Evolutionary conservation across 2,797 vertebrate species (phyloP), one percentile per base, ranked within the genome.

Genomic region (Coilia nasus): DNA sequence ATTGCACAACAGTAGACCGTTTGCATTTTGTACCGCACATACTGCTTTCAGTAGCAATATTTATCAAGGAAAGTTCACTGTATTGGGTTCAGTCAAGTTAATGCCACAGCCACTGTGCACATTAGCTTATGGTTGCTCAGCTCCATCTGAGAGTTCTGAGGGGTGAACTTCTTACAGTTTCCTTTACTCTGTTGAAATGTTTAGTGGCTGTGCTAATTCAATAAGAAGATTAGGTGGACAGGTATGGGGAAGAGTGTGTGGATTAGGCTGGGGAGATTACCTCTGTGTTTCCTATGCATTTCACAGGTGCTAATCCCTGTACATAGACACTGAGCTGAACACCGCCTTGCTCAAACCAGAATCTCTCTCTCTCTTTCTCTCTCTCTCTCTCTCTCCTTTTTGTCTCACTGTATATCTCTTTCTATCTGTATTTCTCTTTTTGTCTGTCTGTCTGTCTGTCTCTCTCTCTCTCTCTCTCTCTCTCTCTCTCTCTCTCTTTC

Each of bases 261-360:
- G 89, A 90, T 85, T 88, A 93, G 90, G 93, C 84, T 86, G 85
- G 89, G 94, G 92, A 93, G 94, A 95, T 94, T 94, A 94, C 92
- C 90, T 92, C 92, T 90, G 90, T 94, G 94, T 94, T 90, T 91
- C 92, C 92, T 92, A 91, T 92, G 92, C 92, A 91, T 94, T 93
- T 93, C 88, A 91, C 89, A 88, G 90, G 90, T 91, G 91, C 90
- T 95, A 94, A 95, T 93, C 93, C 93, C 92, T 83, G 90, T 90
- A 89, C 90, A 84, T 87, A 92, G 92, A 91, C 89, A 90, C 86
- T 91, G 91, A 92, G 90, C 89, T 90, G 90, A 88, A 92, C 92
- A 92, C 90, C 83, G 83, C 86, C 92, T 93, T 92, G 90, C 91
- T 94, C 91, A 93, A 92, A 91, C 86, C 84, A 83, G 82, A 83